phyloP scores from a whole-genome alignment of 1,140 invertebrate genomes.

The Theocolax elegans region DNA sequence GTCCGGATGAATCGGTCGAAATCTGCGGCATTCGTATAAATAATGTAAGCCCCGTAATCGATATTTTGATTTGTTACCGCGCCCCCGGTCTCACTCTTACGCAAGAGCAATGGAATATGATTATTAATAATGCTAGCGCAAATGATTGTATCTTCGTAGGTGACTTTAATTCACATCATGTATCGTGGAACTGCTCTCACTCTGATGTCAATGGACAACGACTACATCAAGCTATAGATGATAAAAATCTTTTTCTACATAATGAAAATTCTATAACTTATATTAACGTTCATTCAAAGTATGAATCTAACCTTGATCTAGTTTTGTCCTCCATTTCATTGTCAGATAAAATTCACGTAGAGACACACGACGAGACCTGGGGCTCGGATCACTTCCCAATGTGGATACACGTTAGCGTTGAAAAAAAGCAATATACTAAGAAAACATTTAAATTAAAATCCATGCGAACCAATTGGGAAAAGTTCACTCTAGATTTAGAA shows the following conservation, averaged over 20 bases:
- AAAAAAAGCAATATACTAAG: background rate
- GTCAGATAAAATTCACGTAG: background rate
- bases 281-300: background rate
- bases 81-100: background rate
- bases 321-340: background rate
- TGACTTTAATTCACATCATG: no score
- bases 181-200: no score
- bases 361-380: no score
- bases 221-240: background rate
- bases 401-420: background rate
- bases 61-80: background rate
- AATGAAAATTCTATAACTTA: background rate
- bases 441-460: background rate
- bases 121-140: background rate
- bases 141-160: background rate
- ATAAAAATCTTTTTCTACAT: background rate
- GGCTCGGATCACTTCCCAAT: background rate
- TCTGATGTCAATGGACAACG: conserved; percentile 1
- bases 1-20: background rate
- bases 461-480: background rate
- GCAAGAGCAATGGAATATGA: background rate
- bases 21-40: no score
- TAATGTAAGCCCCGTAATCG: background rate
- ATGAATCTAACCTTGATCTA: background rate
- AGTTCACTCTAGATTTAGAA: no score